Percentiles rank a stretch among this genome's conserved stretches.
Evolutionary conservation across 1,140 invertebrate genomes (phyloP).

Genomic region (Drosophila pseudoananassae): DNA sequence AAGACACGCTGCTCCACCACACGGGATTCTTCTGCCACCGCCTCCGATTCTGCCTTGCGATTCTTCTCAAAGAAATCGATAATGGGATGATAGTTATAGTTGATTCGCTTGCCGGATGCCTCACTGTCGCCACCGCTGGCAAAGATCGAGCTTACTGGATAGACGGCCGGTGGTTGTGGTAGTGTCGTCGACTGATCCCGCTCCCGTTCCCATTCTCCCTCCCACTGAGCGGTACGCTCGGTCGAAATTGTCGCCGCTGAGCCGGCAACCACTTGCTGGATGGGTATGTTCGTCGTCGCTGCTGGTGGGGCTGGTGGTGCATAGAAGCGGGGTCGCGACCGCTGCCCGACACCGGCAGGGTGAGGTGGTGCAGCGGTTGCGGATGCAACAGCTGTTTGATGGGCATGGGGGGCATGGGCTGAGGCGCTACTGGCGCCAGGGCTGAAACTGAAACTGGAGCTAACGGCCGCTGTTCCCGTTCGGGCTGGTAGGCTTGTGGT

Average conservation of each 20-base stretch:
- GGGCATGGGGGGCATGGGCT: conserved; percentile 71
- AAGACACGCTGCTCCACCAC: conserved; percentile 52
- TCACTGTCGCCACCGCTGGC: conserved; percentile 17
- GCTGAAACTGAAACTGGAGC: conserved; percentile 7
- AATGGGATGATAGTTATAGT: conserved; percentile 94
- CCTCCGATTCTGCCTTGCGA: conserved; percentile 36
- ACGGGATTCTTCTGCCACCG: conserved; percentile 45
- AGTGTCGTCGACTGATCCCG: conserved; percentile 61
- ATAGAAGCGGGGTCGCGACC: conserved; percentile 74
- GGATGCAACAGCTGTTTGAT: conserved; percentile 83
- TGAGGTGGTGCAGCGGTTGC: conserved; percentile 58
- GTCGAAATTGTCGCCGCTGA: conserved; percentile 64
- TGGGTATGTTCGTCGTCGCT: conserved; percentile 17
- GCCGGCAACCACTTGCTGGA: conserved; percentile 23
- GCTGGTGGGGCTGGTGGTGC: conserved; percentile 55
- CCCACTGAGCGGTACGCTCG: conserved; percentile 45
- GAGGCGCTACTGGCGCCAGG: conserved; percentile 41
- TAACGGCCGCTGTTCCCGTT: conserved; percentile 46
- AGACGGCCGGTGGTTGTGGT: conserved; percentile 49
- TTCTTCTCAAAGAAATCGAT: conserved; percentile 90
- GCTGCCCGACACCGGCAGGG: conserved; percentile 45
- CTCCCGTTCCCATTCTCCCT: conserved; percentile 39
- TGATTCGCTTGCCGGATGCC: conserved; percentile 86
- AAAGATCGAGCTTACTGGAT: conserved; percentile 67
- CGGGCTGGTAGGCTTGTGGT: conserved; percentile 63